phyloP scores from a whole-genome alignment of 2,113 vertebrate species.

The Ursus arctos region DNA sequence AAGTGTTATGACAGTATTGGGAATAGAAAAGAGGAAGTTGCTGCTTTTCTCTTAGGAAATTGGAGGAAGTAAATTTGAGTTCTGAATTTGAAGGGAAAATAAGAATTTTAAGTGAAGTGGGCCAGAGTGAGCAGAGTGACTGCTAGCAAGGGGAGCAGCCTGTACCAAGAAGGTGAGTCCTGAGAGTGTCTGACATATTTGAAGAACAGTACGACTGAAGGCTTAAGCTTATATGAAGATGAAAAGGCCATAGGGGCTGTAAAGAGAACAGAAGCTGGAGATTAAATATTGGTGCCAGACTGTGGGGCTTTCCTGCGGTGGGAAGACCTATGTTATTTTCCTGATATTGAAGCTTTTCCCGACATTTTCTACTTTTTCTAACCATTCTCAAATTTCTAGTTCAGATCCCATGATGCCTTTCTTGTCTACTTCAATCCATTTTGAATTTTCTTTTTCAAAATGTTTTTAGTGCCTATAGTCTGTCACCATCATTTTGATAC shows the following conservation, averaged over 20 bases:
- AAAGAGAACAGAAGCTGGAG: neutral
- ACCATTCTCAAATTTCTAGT: neutral
- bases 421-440: neutral
- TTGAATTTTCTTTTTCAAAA: conserved; percentile 41
- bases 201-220: neutral
- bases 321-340: neutral
- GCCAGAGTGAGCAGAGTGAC: neutral
- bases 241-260: accelerated
- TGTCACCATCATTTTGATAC: neutral
- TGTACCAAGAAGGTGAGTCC: accelerated
- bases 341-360: neutral
- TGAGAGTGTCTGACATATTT: accelerated
- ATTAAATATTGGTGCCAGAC: neutral
- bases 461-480: neutral
- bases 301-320: neutral
- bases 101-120: neutral
- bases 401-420: neutral
- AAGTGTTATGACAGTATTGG: neutral
- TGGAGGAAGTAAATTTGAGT: neutral
- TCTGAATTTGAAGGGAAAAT: conserved; percentile 19
- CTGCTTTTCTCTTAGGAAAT: conserved; percentile 19
- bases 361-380: neutral
- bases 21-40: neutral
- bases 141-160: neutral
- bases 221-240: accelerated